phyloP scores from a whole-genome alignment of 1,140 invertebrate genomes.

The Drosophila bocqueti region DNA sequence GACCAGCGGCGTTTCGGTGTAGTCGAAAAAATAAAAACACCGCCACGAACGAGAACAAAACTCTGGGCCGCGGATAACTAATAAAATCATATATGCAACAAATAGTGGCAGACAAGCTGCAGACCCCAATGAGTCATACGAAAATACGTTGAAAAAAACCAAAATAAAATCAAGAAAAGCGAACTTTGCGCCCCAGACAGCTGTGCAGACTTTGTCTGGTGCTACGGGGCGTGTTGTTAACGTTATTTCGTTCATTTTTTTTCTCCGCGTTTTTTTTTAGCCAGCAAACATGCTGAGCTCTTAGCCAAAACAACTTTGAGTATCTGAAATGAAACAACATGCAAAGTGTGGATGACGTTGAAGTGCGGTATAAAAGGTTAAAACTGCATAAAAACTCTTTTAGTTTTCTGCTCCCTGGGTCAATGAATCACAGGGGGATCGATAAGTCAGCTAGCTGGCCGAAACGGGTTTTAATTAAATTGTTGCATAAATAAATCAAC shows the following conservation, averaged over 20 bases:
- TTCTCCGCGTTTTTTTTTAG: slow-evolving; percentile 4
- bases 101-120: slow-evolving; percentile 72
- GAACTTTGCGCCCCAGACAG: slow-evolving; percentile 73
- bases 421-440: slow-evolving; percentile 31
- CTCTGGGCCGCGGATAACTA: slow-evolving; percentile 56
- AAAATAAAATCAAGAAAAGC: slow-evolving; percentile 27
- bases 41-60: slow-evolving; percentile 47
- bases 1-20: slow-evolving; percentile 72
- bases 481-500: slow-evolving; percentile 11
- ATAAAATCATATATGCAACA: slow-evolving; percentile 84
- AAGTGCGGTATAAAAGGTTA: slow-evolving; percentile 40
- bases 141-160: slow-evolving; percentile 4
- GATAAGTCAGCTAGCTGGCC: slow-evolving; percentile 19
- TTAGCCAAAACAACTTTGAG: slow-evolving; percentile 57
- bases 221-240: slow-evolving; percentile 67
- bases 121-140: slow-evolving; percentile 78
- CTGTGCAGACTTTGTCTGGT: slow-evolving; percentile 77
- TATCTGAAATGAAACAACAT: slow-evolving; percentile 49
- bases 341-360: slow-evolving; percentile 50
- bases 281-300: slow-evolving; percentile 64
- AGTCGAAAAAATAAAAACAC: slow-evolving; percentile 28
- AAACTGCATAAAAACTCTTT: slow-evolving; percentile 39
- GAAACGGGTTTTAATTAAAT: slow-evolving; percentile 16
- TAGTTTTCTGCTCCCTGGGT: slow-evolving; percentile 6
- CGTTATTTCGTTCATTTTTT: slow-evolving; percentile 30